Conservation (phyloP, 2,888 invertebrate species). For the Hydropsyche betteni region DNA sequence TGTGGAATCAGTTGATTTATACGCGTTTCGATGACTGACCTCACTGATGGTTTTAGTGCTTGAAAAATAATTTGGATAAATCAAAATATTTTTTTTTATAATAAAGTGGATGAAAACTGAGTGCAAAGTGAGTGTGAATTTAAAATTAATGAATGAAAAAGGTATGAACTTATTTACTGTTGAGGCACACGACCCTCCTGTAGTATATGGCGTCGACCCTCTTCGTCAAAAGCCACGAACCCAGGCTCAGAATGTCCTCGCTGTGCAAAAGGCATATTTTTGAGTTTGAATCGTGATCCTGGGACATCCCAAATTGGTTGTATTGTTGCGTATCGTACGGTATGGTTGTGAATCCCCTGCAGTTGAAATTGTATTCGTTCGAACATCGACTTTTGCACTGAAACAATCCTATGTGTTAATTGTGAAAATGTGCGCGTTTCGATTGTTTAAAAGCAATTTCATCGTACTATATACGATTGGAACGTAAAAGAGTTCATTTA, state of each 20-base stretch:
- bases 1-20: no score
- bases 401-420: slow-evolving; percentile 45
- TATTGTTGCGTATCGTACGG: slow-evolving; percentile 44
- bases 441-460: neutral
- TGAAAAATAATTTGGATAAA: no score
- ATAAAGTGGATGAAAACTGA: no score
- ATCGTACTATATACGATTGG: neutral
- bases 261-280: slow-evolving; percentile 76
- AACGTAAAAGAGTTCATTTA: neutral
- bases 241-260: slow-evolving; percentile 82
- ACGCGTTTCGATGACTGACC: no score
- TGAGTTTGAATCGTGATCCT: slow-evolving; percentile 50
- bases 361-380: slow-evolving; percentile 71
- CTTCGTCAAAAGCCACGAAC: slow-evolving; percentile 73
- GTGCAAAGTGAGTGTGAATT: no score
- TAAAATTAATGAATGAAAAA: no score
- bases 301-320: slow-evolving; percentile 43
- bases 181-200: slow-evolving; percentile 83
- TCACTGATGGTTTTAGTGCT: no score
- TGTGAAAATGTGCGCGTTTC: neutral
- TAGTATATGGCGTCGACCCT: slow-evolving; percentile 74
- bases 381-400: slow-evolving; percentile 73
- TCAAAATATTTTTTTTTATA: no score
- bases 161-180: slow-evolving; percentile 69
- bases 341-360: slow-evolving; percentile 73